Percentiles rank a stretch among this genome's conserved stretches.
These are phyloP conservation scores for Eupsittula cactorum DNA, from an alignment of 2,113 vertebrate genomes.

Conservation along the genomic window DNA sequence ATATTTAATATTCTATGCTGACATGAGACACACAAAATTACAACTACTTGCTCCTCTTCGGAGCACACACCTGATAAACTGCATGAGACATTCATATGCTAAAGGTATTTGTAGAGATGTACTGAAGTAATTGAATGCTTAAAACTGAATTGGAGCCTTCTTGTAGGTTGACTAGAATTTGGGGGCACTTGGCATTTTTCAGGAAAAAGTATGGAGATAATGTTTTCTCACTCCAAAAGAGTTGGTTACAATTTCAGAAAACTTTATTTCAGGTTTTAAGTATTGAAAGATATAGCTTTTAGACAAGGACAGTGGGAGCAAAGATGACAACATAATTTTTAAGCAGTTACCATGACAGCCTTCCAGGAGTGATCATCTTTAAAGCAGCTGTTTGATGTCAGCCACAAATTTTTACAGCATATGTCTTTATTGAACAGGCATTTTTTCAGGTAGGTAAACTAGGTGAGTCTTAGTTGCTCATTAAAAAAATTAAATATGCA, in stretches of 20 bases:
- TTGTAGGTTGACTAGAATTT: not conserved
- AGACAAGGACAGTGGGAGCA: not conserved
- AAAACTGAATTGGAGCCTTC: not conserved
- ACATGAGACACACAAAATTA: not conserved
- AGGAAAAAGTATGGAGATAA: not conserved
- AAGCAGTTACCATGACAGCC: not conserved
- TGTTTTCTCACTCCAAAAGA: not conserved
- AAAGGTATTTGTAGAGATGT: not conserved
- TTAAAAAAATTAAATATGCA: not conserved
- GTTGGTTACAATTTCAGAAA: not conserved
- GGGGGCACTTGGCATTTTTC: not conserved
- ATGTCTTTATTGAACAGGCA: constrained; percentile 1
- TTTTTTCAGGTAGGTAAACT: not conserved
- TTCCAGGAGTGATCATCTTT: not conserved
- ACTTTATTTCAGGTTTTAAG: not conserved
- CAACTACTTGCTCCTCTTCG: not conserved
- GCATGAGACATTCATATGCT: not conserved
- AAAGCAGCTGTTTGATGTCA: not conserved
- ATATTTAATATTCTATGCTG: not conserved
- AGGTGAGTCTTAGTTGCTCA: not conserved
- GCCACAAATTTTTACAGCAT: not conserved
- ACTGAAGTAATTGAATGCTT: not conserved
- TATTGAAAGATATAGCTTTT: not conserved
- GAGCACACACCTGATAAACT: not conserved
- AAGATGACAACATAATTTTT: not conserved